Evolutionary conservation across 2,113 vertebrate genomes (phyloP), one percentile per base, ranked within the genome.

Genomic region (Perognathus longimembris): DNA sequence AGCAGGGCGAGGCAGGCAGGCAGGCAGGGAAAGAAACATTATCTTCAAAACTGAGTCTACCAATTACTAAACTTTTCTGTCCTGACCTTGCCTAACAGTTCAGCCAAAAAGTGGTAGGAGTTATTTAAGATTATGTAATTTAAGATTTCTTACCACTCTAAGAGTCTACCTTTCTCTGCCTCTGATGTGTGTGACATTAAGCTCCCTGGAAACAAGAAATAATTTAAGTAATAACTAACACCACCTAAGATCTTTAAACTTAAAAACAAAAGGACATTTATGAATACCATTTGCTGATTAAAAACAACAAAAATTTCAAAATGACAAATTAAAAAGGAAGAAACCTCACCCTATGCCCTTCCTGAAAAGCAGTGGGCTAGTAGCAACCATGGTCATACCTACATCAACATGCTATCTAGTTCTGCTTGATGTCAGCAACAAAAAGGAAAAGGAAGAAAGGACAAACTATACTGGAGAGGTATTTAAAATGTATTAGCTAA

Each of bases 261-360:
- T 76, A 15, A 94, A 94, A 96, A 78, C 15, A 78, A 54, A 86
- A 54, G 50, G 36, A 69, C 1, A 84, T 74, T 57, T 24, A 87
- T 54, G 50, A 28, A 86, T 81, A 36, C 20, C 69, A 10, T 83
- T 57, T 70, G 10, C 38, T 57, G n/a, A 78, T 69, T 69, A 86
- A 86, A 71, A 74, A 36, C 20, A 64, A 40, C 24, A 54, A 64
- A 57, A 86, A n/a, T 81, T 91, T 73, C 76, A 69, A 74, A 89
- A 94, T 74, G 28, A 73, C 34, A 74, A 93, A 78, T 17, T 34
- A 89, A 28, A 76, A 92, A 86, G n/a, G 30, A 83, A 88, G 36
- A 90, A 90, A 81, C n/a, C 32, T 80, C 40, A 85, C 21, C 24
- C 54, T 20, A 28, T 34, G 6, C 11, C n/a, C 12, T 32, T 74